A percentile compares a stretch with the other conserved stretches of the same genome.
phyloP scores from a whole-genome alignment of 1,140 invertebrate genomes.

The Hylaeus anthracinus region DNA sequence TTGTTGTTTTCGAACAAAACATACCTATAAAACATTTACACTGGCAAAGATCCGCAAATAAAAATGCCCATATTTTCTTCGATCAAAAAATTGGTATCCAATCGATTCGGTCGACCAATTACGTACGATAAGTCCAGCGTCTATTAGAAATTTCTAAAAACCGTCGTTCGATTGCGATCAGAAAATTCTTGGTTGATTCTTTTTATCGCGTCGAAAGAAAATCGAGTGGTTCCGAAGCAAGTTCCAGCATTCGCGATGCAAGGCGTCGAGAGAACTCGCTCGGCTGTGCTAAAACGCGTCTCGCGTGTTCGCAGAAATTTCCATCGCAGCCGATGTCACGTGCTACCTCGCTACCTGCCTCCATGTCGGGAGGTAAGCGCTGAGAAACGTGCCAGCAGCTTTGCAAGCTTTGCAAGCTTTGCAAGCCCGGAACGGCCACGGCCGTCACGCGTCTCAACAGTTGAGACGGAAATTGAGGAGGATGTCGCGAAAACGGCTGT shows the following conservation, averaged over 20 bases:
- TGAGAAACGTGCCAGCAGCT: neutral
- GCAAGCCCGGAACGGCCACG: neutral
- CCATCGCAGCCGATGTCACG: conserved; percentile 1
- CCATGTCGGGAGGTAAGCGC: conserved; percentile 4
- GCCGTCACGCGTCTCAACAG: neutral
- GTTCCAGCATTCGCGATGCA: neutral
- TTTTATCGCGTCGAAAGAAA: neutral
- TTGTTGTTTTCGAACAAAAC: no score
- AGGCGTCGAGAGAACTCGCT: neutral
- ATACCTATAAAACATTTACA: no score
- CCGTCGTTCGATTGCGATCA: no score
- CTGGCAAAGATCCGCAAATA: no score
- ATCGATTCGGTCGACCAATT: no score
- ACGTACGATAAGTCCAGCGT: no score
- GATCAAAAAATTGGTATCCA: no score
- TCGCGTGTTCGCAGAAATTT: neutral
- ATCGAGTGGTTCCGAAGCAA: neutral
- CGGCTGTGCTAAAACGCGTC: neutral
- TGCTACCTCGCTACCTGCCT: neutral
- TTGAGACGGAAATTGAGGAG: conserved; percentile 2
- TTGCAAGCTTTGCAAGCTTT: neutral
- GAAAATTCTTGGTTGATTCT: neutral
- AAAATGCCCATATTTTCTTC: no score
- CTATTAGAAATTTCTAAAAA: no score
- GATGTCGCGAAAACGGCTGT: neutral